phyloP scores from a whole-genome alignment of 2,113 vertebrate genomes.

The Catharus fuscescens region DNA sequence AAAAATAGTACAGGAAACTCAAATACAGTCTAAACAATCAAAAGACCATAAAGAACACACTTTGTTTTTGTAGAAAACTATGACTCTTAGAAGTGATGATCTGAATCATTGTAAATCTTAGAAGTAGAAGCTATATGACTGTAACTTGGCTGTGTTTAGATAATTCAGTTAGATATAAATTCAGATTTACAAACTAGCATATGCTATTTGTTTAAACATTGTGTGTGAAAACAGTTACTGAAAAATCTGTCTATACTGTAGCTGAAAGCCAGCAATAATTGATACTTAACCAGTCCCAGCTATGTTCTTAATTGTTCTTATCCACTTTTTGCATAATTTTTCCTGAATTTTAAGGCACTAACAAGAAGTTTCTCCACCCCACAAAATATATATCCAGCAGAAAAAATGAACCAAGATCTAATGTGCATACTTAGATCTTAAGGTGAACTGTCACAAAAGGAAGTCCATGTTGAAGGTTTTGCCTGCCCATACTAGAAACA shows the following conservation, averaged over 20 bases:
- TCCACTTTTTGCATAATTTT: not conserved
- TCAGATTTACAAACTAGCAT: not conserved
- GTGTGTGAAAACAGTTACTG: not conserved
- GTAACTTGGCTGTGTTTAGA: not conserved
- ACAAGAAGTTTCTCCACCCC: not conserved
- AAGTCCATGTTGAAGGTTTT: not conserved
- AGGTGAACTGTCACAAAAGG: not conserved
- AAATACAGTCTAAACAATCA: not conserved
- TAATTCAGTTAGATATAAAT: not conserved
- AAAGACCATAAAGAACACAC: not conserved
- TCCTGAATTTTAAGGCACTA: not conserved
- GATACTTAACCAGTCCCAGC: not conserved
- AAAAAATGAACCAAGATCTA: not conserved
- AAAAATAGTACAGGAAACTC: not conserved
- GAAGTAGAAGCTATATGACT: not conserved
- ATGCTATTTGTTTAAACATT: not conserved
- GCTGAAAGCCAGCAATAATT: not conserved
- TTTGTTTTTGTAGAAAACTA: not conserved
- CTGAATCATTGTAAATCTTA: not conserved
- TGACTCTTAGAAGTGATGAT: not conserved
- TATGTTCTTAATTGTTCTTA: not conserved
- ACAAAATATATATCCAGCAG: not conserved
- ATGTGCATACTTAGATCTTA: not conserved
- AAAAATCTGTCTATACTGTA: not conserved
- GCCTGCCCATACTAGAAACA: not conserved